Percentiles rank a stretch among this genome's conserved stretches.
phyloP scores from a whole-genome alignment of 2,888 invertebrate genomes.

The Mythimna vitellina region DNA sequence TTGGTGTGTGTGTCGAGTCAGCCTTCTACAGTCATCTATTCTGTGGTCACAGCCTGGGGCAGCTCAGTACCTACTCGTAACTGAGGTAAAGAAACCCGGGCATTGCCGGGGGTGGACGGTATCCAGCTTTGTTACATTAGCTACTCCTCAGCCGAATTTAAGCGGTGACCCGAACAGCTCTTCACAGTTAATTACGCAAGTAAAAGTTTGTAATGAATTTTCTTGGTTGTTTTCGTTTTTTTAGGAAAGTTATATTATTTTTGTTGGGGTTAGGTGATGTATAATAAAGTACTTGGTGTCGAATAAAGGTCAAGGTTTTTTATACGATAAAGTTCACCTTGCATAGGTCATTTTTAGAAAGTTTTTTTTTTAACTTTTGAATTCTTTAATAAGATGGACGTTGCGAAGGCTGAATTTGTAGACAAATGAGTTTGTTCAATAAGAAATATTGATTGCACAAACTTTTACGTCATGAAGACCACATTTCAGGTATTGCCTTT shows the following conservation, averaged over 20 bases:
- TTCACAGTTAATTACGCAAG: constrained; percentile 54
- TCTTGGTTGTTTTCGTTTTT: constrained; percentile 27
- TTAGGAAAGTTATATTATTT: constrained; percentile 9
- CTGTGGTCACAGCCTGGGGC: constrained; percentile 25
- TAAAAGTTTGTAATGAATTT: constrained; percentile 53
- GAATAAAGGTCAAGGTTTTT: constrained; percentile 8
- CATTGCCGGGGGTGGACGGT: constrained; percentile 21
- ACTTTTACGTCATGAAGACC: not conserved
- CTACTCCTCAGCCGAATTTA: constrained; percentile 42
- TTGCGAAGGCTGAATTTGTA: not conserved
- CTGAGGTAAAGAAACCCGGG: constrained; percentile 36
- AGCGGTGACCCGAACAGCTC: constrained; percentile 52
- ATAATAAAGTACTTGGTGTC: constrained; percentile 1
- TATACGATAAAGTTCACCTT: constrained; percentile 16
- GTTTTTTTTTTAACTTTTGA: not conserved
- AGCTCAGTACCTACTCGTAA: constrained; percentile 3
- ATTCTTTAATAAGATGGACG: constrained; percentile 1
- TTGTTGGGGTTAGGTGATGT: constrained; percentile 25
- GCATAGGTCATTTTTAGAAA: constrained; percentile 7
- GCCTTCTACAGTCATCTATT: not conserved
- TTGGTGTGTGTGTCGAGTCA: too few relatives aligned
- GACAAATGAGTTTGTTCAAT: not conserved
- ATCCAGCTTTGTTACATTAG: constrained; percentile 45
- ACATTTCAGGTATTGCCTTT: constrained; percentile 20
- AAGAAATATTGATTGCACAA: too few relatives aligned